Conservation (phyloP, 2,888 invertebrate species). For the Drepanosiphum platanoidis region DNA sequence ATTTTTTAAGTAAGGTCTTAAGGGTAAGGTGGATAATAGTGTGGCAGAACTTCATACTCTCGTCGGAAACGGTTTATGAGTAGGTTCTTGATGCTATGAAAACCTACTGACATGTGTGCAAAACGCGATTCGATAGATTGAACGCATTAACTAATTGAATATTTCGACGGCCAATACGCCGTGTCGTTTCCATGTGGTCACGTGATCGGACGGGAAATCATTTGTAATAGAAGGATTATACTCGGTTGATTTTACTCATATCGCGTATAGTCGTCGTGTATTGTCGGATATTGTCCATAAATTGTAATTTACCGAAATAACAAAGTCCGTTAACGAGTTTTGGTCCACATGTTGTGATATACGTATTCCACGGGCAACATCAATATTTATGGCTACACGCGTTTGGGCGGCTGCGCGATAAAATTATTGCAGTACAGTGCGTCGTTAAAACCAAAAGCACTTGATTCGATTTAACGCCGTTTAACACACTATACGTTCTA, state of each 20-base stretch:
- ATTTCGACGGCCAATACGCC: background rate
- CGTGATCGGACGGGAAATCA: background rate
- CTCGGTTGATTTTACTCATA: background rate
- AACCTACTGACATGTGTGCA: too few relatives aligned
- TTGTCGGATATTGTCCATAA: background rate
- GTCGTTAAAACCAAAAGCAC: constrained; percentile 4
- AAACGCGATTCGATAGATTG: too few relatives aligned
- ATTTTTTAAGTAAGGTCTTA: too few relatives aligned
- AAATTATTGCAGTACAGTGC: background rate
- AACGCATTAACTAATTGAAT: background rate
- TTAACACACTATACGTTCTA: background rate
- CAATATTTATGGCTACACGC: constrained; percentile 12
- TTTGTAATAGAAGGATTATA: background rate
- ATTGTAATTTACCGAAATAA: constrained; percentile 12
- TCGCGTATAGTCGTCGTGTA: too few relatives aligned
- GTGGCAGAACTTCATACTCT: too few relatives aligned
- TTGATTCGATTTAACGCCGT: background rate
- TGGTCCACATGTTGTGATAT: background rate
- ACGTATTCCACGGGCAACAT: background rate
- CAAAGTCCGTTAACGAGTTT: constrained; percentile 31
- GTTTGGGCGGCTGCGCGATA: background rate
- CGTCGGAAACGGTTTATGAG: too few relatives aligned
- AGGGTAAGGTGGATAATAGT: too few relatives aligned
- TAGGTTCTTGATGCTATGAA: too few relatives aligned
- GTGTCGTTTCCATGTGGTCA: background rate